A percentile compares a stretch with the other conserved stretches of the same genome.
Conservation (phyloP, 2,797 vertebrate genomes). For the Falco novaeseelandiae region DNA sequence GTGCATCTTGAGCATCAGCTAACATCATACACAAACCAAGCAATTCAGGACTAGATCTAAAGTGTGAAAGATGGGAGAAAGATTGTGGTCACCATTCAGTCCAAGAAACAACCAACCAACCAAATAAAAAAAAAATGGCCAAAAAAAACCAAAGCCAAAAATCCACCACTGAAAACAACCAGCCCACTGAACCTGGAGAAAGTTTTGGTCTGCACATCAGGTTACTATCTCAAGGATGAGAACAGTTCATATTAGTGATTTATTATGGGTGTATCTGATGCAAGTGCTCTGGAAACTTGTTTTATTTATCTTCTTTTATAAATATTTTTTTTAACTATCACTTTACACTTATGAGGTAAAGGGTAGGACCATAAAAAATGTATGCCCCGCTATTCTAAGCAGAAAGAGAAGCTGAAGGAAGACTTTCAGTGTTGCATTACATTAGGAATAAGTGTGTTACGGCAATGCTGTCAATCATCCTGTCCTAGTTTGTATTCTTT, state of each 20-base stretch:
- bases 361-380: not conserved
- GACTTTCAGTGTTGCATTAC: not conserved
- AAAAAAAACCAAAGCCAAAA: not conserved
- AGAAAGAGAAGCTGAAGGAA: not conserved
- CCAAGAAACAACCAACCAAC: not conserved
- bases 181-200: not conserved
- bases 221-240: not conserved
- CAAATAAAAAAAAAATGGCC: not conserved
- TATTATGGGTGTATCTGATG: not conserved
- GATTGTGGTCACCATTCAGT: not conserved
- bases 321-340: not conserved
- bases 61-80: not conserved
- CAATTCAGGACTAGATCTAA: not conserved
- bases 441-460: not conserved
- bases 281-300: not conserved
- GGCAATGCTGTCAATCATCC: not conserved
- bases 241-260: not conserved
- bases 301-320: not conserved
- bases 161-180: not conserved
- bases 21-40: not conserved
- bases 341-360: not conserved
- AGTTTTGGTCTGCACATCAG: not conserved
- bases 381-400: not conserved
- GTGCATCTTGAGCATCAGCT: not conserved
- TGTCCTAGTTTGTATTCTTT: not conserved